Evolutionary conservation across 1,140 invertebrate genomes (phyloP).

Genomic region (Drosophila mojavensis): DNA sequence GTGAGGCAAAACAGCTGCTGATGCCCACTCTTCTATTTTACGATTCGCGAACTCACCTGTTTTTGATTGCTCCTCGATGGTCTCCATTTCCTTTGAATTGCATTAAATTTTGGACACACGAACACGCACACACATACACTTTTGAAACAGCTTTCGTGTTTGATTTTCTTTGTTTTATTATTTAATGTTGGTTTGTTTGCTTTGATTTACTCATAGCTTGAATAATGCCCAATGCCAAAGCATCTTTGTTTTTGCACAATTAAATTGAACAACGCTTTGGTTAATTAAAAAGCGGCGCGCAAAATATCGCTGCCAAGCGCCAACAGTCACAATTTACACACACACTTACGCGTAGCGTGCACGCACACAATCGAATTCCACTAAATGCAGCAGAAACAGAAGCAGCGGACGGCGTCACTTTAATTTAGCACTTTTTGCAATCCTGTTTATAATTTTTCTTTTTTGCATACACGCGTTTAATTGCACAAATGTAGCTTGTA

Average conservation of each 20-base stretch:
- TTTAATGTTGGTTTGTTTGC: conserved; percentile 35
- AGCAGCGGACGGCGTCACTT: conserved; percentile 36
- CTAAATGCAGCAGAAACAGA: conserved; percentile 3
- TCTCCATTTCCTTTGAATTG: conserved; percentile 66
- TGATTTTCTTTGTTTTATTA: conserved; percentile 40
- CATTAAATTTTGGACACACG: conserved; percentile 44
- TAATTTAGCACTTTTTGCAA: conserved; percentile 31
- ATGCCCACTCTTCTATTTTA: not conserved
- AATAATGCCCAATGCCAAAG: conserved; percentile 26
- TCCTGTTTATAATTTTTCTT: conserved; percentile 12
- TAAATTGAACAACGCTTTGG: conserved; percentile 40
- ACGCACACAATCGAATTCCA: conserved; percentile 29
- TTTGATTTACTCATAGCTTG: conserved; percentile 39
- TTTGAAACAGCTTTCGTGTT: conserved; percentile 31
- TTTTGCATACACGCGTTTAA: conserved; percentile 21
- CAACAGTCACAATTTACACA: conserved; percentile 38
- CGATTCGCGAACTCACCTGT: conserved; percentile 59
- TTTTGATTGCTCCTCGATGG: conserved; percentile 79
- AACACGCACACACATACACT: conserved; percentile 36
- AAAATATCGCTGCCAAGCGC: conserved; percentile 29
- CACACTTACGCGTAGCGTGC: conserved; percentile 23
- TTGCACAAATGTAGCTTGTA: conserved; percentile 43
- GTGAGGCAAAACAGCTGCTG: conserved; percentile 43
- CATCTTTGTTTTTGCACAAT: conserved; percentile 39
- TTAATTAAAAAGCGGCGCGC: conserved; percentile 73